Evolutionary conservation across 1,140 invertebrate species (phyloP), one percentile per base, ranked within the genome.

Genomic region (Meloidogyne chitwoodi): DNA sequence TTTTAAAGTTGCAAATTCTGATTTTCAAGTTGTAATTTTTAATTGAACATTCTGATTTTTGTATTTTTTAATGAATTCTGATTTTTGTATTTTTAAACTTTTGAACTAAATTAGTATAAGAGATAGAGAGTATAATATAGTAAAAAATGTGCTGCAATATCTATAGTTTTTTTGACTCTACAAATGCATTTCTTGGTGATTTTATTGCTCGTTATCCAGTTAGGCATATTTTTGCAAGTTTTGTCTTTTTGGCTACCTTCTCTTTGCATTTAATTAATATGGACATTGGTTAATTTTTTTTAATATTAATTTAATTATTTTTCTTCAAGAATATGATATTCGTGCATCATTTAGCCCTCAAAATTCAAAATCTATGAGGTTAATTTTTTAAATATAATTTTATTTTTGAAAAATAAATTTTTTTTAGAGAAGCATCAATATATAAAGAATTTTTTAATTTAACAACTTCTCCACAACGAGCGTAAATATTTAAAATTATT

Each of bases 331-430:
- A 31, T 64, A 73, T 64, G 70, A 73, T 64, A 73, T 73, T 62
- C 56, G 70, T 8, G 70, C 70, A 1, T 73, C 70, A 11, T 73
- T 73, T 31, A 63, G 56, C 29, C 70, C 70, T 24, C 24, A 56
- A 73, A 73, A 73, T 31, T 73, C 70, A 27, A 73, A 73, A 22
- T 41, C 70, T 31, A 73, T 73, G 70, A 61, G 41, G 70, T 73
- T 22, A 63, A 4, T 10, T 19, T 22, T 73, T 72, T 71, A 4
- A 29, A 29, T 64, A 19, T 10, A n/a, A 6, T n/a, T 56, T n/a
- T n/a, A 0, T 41, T 62, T 72, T 26, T 2, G 16, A 61, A 8
- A n/a, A 56, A 5, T 19, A 24, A 29, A 19, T 44, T 69, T n/a
- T 41, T 22, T 41, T 41, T 6, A 73, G 70, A 6, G 70, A 73